Base-by-base conservation (phyloP, 1,140 invertebrate species). In the Megathymus violae region DNA sequence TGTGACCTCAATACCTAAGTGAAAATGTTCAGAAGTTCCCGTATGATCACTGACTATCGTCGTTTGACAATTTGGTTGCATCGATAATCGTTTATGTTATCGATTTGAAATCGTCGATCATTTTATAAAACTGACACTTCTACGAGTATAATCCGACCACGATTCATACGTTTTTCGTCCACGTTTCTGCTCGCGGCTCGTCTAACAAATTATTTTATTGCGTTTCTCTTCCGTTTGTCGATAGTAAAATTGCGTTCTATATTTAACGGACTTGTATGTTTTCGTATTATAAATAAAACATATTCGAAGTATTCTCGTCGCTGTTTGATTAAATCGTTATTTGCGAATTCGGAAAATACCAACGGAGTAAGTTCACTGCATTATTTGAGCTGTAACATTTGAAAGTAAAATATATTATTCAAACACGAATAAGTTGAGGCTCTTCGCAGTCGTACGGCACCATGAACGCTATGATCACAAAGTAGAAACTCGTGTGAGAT, bases 371-470 rank as follows among this genome's bases (percentile, higher is more conserved):
- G 3, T 31, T 31, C 1, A 31, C 4, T 31, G 7, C 27, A 31
- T 31, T 31, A 31, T n/a, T n/a, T n/a, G n/a, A n/a, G n/a, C n/a
- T 31, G 9, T 31, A 31, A 31, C 27, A 9, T 31, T 31, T 31
- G 27, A 9, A 31, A 4, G 27, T 31, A 31, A 31, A 31, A 31
- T 31, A 31, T 31, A 10, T 43, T 43, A 10, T 43, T 3, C 9
- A 11, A 13, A 7, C 43, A n/a, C 25, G 7, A 52, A 48, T 48
- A 34, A 31, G 25, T 48, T 2, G n/a, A 48, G 46, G 15, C 1
- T 11, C 31, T 48, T 48, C 46, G 4, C 50, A 25, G n/a, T 13
- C 36, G 13, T 54, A 19, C 19, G 17, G 17, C 50, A 54, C n/a
- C 41, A 25, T 15, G 13, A 19, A 25, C 36, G 50, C 50, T 41